Base-by-base conservation (phyloP, 2,888 invertebrate species). In the Augiades crinisus region DNA sequence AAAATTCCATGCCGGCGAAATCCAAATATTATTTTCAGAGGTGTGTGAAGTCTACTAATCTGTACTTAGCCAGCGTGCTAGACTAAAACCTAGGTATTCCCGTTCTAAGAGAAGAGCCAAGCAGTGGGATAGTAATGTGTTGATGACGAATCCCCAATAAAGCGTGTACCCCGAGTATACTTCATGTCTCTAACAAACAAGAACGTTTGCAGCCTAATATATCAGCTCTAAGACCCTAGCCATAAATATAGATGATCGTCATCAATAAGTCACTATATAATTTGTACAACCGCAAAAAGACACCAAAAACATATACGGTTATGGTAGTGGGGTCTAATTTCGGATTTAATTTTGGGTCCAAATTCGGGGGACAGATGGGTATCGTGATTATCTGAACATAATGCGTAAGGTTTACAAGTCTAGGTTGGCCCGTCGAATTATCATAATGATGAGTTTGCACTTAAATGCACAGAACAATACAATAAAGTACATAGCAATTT, bases 401-500 rank as follows among this genome's bases (percentile, higher is more conserved):
- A 44, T 33, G 22, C 33, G 5, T 17, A 16, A 44, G 44, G 33
- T 44, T 44, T n/a, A 19, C 17, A 44, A 31, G 43, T 44, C 43
- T 44, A 44, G 43, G 8, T 21, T 5, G 8, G 2, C 4, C 10
- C 17, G 12, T 13, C 54, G 62, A 68, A 86, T 85, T 85, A 82
- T 71, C 84, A 85, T 86, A 85, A 86, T 85, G 67, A 81, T 78
- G 64, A 76, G 68, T 65, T 65, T 50, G 50, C 47, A 27, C 33
- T 17, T 53, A 51, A 47, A 55, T 53, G 53, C 47, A 41, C 27
- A 47, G 68, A 65, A 30, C 21, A 50, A 30, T 34, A 40, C 41
- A 49, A 41, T 36, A 36, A 43, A 36, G 14, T 24, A 43, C 19
- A 14, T 22, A 21, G 21, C 19, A 34, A 49, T 34, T 50, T 50